Base-by-base conservation (phyloP, 2,797 vertebrate species). In the Ctenopoma multispine region DNA sequence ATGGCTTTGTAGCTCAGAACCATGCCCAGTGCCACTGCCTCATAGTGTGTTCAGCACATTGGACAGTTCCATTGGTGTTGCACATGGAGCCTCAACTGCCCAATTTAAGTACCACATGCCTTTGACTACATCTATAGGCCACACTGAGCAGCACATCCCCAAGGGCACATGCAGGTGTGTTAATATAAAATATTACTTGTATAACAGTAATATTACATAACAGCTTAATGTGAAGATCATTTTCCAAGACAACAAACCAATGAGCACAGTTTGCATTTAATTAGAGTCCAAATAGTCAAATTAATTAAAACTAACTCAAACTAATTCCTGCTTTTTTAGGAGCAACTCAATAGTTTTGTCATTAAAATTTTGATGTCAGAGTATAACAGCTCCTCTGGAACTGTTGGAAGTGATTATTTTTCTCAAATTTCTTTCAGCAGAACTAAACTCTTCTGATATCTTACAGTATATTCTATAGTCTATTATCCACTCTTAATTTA, bases 401-500 rank as follows among this genome's bases (percentile, higher is more conserved):
- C 34, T n/a, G 0, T 7, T 56, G 2, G 10, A 34, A 23, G 10
- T 23, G 55, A 13, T 29, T 3, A 12, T 49, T 3, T 57, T 69
- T 49, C 51, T 67, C 8, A 72, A 29, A 27, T 50, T 63, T 27
- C 13, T 54, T 54, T n/a, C 18, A 14, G 27, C 21, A 53, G 12
- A 9, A 29, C 11, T 54, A 48, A 59, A 61, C n/a, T 17, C 24
- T 21, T 51, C 20, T 49, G 51, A 5, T 31, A 67, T 34, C 31
- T 63, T 12, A 15, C 40, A 15, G 4, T 41, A 15, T 21, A 54
- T 59, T n/a, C n/a, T n/a, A n/a, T n/a, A n/a, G 48, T 64, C 50
- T 43, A 11, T 50, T 29, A 72, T 69, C 43, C 50, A 57, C 27
- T 58, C 57, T 62, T 50, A 23, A 60, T 24, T 65, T 48, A 61